Evolutionary conservation across 2,888 invertebrate species (phyloP), one percentile per base, ranked within the genome.

Genomic region (Eretmocerus hayati): DNA sequence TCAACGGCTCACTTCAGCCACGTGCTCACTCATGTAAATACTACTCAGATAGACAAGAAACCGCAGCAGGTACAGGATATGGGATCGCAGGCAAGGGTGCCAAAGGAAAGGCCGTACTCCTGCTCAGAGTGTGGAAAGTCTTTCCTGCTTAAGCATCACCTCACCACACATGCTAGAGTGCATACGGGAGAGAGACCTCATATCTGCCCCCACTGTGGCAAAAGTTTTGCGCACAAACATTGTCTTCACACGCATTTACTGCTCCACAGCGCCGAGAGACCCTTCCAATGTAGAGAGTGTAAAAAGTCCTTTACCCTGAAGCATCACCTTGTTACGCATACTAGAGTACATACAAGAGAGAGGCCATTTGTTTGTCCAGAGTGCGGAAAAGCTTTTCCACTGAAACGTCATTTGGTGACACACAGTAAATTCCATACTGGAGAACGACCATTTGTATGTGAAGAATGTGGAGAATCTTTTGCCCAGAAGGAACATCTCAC

Each of bases 391-490:
- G 80, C 87, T 30, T 89, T 89, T 71, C 87, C 89, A 0, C 72
- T 89, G 38, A 87, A 87, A 72, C 79, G 89, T 42, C 89, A 89
- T 62, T 75, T 89, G 42, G 88, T 87, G 23, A 89, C 89, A 48
- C 89, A 89, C 74, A 83, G 84, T 72, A 89, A 89, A 76, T 88
- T 86, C 70, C 89, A 89, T 72, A 87, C 87, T 21, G 89, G 89
- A 6, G 88, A 89, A 68, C 75, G 89, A 56, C 89, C 89, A 2
- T 87, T 82, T 64, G 84, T 94, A 66, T 93, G 92, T 73, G 81
- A 76, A 56, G 87, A 92, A 54, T 97, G 96, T 66, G 87, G 85
- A 3, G 96, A 96, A 73, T 90, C 92, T 53, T 93, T 92, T 73
- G 88, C 90, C 11, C 83, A 91, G 57, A 84, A 90, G 67, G 91